Evolutionary conservation across 1,140 invertebrate genomes (phyloP).

Genomic region (Anoplolepis gracilipes): DNA sequence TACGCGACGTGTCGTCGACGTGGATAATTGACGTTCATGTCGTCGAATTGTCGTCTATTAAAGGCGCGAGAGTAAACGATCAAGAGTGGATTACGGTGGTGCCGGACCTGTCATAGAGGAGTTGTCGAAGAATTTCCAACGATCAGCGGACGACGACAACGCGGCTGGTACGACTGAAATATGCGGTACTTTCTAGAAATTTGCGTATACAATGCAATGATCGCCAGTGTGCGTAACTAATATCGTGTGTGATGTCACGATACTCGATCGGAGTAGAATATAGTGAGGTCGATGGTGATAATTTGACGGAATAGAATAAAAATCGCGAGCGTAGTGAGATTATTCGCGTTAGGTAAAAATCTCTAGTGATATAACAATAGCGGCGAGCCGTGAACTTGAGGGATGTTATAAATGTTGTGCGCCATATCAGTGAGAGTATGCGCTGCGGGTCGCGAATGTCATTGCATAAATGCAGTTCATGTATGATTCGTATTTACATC

Average conservation of each 20-base stretch:
- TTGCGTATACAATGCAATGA: not conserved
- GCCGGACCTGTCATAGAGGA: not conserved
- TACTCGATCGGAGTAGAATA: not conserved
- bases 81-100: not conserved
- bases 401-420: conserved; percentile 30
- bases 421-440: conserved; percentile 49
- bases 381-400: conserved; percentile 35
- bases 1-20: conserved; percentile 21
- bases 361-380: not conserved
- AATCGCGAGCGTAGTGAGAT: conserved; percentile 1
- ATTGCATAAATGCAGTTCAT: not conserved
- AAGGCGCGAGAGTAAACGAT: not conserved
- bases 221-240: not conserved
- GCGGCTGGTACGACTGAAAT: not conserved
- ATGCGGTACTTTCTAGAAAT: not conserved
- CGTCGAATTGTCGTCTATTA: not conserved
- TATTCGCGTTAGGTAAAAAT: not conserved
- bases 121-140: not conserved
- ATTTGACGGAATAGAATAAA: not conserved
- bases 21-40: not conserved
- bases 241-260: not conserved
- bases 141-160: not conserved
- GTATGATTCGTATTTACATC: conserved; percentile 1
- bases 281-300: not conserved
- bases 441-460: conserved; percentile 20